phyloP scores from a whole-genome alignment of 2,113 vertebrate species.

The Epinephelus moara region DNA sequence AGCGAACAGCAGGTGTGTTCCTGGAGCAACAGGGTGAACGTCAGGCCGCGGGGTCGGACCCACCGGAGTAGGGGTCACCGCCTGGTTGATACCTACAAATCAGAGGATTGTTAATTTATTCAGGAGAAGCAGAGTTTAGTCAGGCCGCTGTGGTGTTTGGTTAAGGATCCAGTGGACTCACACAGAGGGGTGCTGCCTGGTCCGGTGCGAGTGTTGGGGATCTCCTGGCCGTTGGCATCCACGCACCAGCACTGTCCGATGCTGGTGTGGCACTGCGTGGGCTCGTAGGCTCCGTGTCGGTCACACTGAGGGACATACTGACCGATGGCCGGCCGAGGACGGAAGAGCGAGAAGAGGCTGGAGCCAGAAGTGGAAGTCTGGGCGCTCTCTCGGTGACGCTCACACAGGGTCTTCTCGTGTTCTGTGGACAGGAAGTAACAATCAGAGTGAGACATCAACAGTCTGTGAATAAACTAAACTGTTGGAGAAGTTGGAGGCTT shows the following conservation, averaged over 20 bases:
- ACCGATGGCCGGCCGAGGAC: slow-evolving; percentile 55
- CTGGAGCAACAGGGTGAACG: slow-evolving; percentile 85
- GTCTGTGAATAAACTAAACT: too few relatives aligned
- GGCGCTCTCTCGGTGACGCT: slow-evolving; percentile 83
- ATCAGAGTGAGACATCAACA: not conserved
- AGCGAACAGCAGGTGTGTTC: slow-evolving; percentile 91
- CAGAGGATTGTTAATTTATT: not conserved
- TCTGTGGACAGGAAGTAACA: slow-evolving; percentile 71
- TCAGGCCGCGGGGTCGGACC: slow-evolving; percentile 89
- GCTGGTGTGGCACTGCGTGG: slow-evolving; percentile 88
- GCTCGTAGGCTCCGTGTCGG: slow-evolving; percentile 84
- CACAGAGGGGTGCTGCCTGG: slow-evolving; percentile 84
- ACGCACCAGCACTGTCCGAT: slow-evolving; percentile 92
- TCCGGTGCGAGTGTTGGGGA: slow-evolving; percentile 87
- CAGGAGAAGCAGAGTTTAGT: not conserved
- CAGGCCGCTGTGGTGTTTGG: not conserved
- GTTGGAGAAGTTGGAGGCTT: too few relatives aligned
- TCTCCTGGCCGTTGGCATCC: slow-evolving; percentile 87
- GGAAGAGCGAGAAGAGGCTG: slow-evolving; percentile 47
- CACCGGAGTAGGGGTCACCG: slow-evolving; percentile 73
- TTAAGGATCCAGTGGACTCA: slow-evolving; percentile 77
- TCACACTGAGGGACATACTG: slow-evolving; percentile 90
- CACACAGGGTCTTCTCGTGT: slow-evolving; percentile 87
- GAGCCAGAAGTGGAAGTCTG: slow-evolving; percentile 39
- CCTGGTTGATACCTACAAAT: slow-evolving; percentile 83